These are phyloP conservation scores for Takifugu bimaculatus DNA, from an alignment of 2,113 vertebrate genomes.

Conservation along the genomic window DNA sequence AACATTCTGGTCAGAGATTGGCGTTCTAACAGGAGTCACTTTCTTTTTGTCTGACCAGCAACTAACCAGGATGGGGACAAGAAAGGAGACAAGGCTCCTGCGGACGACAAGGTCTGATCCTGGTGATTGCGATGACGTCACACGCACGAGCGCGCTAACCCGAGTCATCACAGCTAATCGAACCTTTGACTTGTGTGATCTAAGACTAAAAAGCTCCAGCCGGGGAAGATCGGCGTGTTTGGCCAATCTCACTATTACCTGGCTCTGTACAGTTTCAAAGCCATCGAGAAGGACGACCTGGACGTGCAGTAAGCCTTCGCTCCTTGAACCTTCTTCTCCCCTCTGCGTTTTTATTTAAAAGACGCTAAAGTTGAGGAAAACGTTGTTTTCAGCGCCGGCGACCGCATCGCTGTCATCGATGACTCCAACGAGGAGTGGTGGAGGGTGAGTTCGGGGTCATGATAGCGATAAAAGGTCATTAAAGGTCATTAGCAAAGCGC, in stretches of 20 bases:
- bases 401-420: constrained; percentile 90
- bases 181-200: constrained; percentile 4
- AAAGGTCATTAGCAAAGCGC: not conserved
- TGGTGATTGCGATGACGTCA: not conserved
- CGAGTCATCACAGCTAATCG: too few species aligned
- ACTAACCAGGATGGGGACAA: constrained; percentile 80
- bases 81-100: constrained; percentile 79
- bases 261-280: constrained; percentile 91
- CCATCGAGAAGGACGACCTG: constrained; percentile 90
- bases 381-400: constrained; percentile 76
- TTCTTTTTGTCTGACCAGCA: constrained; percentile 32
- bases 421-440: constrained; percentile 97
- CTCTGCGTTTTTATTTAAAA: not conserved
- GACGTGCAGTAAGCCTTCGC: constrained; percentile 83
- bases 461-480: not conserved
- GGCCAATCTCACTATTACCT: constrained; percentile 89
- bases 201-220: constrained; percentile 85
- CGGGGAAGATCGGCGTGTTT: constrained; percentile 75
- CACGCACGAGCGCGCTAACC: not conserved
- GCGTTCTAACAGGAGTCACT: not conserved
- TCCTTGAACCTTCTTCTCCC: not conserved
- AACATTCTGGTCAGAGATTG: too few species aligned
- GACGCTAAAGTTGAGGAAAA: not conserved
- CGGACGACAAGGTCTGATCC: constrained; percentile 83
- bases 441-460: constrained; percentile 77